Evolutionary conservation across 2,888 invertebrate genomes (phyloP).

Genomic region (Mythimna albipuncta): DNA sequence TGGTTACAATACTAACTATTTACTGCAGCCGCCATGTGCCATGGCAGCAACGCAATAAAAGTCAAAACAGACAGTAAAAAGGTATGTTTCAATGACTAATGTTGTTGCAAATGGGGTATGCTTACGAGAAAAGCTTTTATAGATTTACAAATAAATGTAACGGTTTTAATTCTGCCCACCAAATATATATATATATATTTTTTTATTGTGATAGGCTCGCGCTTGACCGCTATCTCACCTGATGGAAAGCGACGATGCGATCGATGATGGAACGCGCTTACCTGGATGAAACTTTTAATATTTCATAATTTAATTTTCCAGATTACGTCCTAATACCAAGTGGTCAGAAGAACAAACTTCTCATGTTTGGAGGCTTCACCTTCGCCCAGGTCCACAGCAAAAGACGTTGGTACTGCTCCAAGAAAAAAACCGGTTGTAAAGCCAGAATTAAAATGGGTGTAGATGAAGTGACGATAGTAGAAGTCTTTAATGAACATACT

Average conservation of each 20-base stretch:
- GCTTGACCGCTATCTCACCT: no score
- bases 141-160: not conserved
- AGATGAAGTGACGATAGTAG: conserved; percentile 51
- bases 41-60: no score
- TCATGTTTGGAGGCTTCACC: conserved; percentile 65
- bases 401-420: conserved; percentile 62
- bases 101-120: no score
- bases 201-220: no score
- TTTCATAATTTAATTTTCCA: conserved; percentile 7
- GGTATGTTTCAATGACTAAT: no score
- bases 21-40: no score
- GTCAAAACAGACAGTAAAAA: no score
- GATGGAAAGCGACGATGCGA: no score
- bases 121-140: no score
- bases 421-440: conserved; percentile 56
- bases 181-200: not conserved
- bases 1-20: no score
- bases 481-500: conserved; percentile 56
- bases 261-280: no score
- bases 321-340: conserved; percentile 53
- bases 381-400: conserved; percentile 58
- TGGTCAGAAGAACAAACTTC: conserved; percentile 49
- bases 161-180: not conserved
- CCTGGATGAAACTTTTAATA: no score
- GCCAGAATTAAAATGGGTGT: conserved; percentile 61